These are phyloP conservation scores for Corythucha ciliata DNA, from an alignment of 2,888 invertebrate genomes.

Conservation along the genomic window DNA sequence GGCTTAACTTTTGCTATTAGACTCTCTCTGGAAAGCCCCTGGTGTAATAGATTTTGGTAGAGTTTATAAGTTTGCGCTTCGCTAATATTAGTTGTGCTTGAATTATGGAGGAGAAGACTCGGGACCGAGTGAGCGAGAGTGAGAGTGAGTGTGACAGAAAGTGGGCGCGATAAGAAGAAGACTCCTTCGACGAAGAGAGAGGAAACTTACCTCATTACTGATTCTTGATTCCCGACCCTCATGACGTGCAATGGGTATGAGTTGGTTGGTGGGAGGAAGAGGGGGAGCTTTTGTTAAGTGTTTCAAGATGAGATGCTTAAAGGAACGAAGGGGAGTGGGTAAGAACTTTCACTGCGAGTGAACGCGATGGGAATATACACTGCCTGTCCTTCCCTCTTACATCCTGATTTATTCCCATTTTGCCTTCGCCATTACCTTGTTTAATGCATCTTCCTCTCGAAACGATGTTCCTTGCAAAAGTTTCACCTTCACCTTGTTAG, in stretches of 20 bases:
- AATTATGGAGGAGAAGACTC: constrained; percentile 27
- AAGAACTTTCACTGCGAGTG: background rate
- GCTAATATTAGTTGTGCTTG: constrained; percentile 33
- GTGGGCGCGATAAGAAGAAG: constrained; percentile 27
- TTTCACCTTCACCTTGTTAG: no score
- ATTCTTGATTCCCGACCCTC: constrained; percentile 32
- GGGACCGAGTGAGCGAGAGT: constrained; percentile 8
- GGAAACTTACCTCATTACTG: constrained; percentile 33
- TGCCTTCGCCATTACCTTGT: no score
- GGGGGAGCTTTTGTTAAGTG: constrained; percentile 25
- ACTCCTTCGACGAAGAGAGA: constrained; percentile 23
- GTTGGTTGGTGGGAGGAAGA: no score
- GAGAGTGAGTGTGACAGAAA: constrained; percentile 1
- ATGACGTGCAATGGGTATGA: no score
- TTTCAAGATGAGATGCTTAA: constrained; percentile 29
- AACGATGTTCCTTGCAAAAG: no score
- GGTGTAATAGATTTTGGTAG: constrained; percentile 28
- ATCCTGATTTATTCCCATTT: no score
- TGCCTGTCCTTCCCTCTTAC: no score
- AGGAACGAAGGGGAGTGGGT: constrained; percentile 8
- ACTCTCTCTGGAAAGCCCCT: constrained; percentile 12
- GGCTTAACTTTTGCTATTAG: constrained; percentile 32
- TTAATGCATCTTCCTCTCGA: no score
- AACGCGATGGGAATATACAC: no score
- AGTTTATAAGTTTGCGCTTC: constrained; percentile 31